Conservation (phyloP, 2,797 vertebrate genomes). For the Chiropotes sagulatus region DNA sequence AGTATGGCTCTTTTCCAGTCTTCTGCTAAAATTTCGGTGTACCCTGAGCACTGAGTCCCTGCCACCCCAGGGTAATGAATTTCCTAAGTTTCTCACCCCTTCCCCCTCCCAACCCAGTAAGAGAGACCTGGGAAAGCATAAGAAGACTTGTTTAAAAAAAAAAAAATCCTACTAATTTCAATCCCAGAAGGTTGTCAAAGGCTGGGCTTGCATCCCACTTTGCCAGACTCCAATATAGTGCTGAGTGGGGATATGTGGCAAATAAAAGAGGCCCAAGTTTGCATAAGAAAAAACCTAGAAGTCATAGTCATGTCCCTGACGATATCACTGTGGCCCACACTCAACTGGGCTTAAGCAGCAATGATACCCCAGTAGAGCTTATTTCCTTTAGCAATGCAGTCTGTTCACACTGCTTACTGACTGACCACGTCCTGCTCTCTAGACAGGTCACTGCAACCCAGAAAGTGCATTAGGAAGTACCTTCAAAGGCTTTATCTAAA, state of each 20-base stretch:
- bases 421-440: background rate
- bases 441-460: background rate
- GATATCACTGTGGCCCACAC: background rate
- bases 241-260: background rate
- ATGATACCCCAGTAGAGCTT: background rate
- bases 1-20: background rate
- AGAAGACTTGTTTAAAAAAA: background rate
- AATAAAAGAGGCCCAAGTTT: background rate
- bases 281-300: background rate
- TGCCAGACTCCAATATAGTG: background rate
- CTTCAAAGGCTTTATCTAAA: background rate
- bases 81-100: background rate
- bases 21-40: background rate
- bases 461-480: background rate
- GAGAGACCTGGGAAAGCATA: background rate
- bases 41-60: background rate
- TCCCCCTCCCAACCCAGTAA: background rate
- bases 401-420: background rate
- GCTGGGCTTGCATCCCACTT: background rate
- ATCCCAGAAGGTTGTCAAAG: background rate
- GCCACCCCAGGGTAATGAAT: background rate
- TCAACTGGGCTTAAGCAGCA: background rate
- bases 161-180: background rate
- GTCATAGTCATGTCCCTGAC: background rate
- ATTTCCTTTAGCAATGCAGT: background rate